Base-by-base conservation (phyloP, 2,888 invertebrate species). In the Coenonympha arcania region DNA sequence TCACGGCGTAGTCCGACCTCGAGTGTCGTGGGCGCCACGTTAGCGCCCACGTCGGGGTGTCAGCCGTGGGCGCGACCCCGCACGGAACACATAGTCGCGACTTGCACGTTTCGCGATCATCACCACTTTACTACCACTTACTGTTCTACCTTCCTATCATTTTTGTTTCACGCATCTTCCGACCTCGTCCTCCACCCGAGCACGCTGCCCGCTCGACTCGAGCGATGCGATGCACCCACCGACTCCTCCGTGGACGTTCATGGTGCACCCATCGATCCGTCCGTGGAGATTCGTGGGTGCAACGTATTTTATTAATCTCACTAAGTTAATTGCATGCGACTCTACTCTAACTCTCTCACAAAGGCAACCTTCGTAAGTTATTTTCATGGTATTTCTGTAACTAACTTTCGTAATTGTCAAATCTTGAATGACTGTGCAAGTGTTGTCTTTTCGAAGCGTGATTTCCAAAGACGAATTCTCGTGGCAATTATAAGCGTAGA, bases 121-220 rank as follows among this genome's bases (percentile, higher is more conserved):
- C 73, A 80, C 81, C 73, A 83, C 83, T 83, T 77, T 79, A 82
- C 84, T 81, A 72, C 76, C 77, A 84, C 80, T 74, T 69, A 82
- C 82, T 81, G 65, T 80, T 76, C 69, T 74, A 66, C 77, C 80
- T 78, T 78, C 78, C 81, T 78, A 71, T 76, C 76, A 79, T 66
- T 74, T 74, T 76, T 75, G 69, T 78, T 79, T 79, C 74, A 76
- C 72, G 78, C 81, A 79, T 79, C 69, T 77, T 83, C 79, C 83
- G 68, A 71, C 77, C 81, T 74, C 62, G 63, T 79, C 81, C 83
- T 75, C 67, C 69, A 76, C 73, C 76, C 71, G 65, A 74, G 83
- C 83, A 84, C 81, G 79, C 77, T 78, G 65, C 72, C 69, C 73
- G 72, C 69, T 71, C 47, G 36, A 48, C 30, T 52, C 51, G 43